These are phyloP conservation scores for Eurypyga helias DNA, from an alignment of 2,113 vertebrate species.

Conservation along the genomic window DNA sequence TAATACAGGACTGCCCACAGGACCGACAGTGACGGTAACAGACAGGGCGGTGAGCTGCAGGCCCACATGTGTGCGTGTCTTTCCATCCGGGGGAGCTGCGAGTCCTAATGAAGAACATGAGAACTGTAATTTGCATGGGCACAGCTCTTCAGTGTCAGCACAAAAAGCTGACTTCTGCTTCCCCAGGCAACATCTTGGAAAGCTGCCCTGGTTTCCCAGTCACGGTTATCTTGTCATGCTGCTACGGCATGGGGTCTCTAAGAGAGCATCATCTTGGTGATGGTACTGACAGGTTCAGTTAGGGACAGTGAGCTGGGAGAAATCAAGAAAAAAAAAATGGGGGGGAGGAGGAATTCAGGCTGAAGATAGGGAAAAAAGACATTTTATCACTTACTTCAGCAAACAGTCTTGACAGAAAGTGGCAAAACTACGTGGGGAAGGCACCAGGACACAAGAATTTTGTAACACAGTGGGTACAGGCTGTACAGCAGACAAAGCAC, in stretches of 20 bases:
- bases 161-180: background rate
- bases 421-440: background rate
- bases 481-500: background rate
- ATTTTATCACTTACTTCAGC: background rate
- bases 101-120: background rate
- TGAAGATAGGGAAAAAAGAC: background rate
- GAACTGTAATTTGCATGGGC: background rate
- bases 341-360: accelerated
- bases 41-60: background rate
- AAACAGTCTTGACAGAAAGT: background rate
- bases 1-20: background rate
- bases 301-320: background rate
- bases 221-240: background rate
- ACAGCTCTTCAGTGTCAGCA: background rate
- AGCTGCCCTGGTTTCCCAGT: background rate
- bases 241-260: background rate
- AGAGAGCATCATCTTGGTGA: background rate
- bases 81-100: background rate
- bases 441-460: background rate
- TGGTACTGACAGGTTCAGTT: background rate
- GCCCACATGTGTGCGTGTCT: accelerated
- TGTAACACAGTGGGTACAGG: background rate
- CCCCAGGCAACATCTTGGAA: background rate
- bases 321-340: background rate
- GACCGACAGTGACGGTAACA: background rate